These are phyloP conservation scores for Dicroscelio sp. DNA, from an alignment of 2,888 invertebrate genomes.

Conservation along the genomic window DNA sequence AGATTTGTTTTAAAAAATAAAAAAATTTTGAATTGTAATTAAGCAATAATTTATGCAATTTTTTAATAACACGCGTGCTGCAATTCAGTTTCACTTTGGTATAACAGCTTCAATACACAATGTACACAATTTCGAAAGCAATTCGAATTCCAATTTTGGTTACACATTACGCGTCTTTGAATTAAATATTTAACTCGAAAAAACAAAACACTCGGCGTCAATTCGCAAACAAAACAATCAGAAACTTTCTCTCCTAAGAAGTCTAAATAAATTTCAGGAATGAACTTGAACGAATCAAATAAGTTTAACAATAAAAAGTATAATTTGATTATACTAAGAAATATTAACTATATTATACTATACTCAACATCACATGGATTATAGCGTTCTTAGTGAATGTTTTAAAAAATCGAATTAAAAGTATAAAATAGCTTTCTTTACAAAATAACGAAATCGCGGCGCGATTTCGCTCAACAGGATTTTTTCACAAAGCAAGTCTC, in stretches of 20 bases:
- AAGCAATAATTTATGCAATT: conserved; percentile 60
- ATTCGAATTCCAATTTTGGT: conserved; percentile 13
- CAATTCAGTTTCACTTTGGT: conserved; percentile 76
- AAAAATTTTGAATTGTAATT: conserved; percentile 54
- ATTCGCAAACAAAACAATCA: conserved; percentile 61
- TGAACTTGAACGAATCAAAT: conserved; percentile 2
- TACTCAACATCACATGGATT: conserved; percentile 58
- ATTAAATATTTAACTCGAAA: conserved; percentile 20
- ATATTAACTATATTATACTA: conserved; percentile 32
- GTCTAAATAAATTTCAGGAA: background rate
- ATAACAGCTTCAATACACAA: conserved; percentile 74
- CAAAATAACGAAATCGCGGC: conserved; percentile 21
- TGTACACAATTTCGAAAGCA: conserved; percentile 68
- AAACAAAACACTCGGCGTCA: conserved; percentile 57
- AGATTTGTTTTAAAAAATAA: conserved; percentile 54
- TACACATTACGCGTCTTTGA: background rate
- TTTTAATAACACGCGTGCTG: conserved; percentile 48
- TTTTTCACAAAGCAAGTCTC: conserved; percentile 71
- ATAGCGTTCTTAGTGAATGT: conserved; percentile 21
- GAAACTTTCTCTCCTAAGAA: background rate
- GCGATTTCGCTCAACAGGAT: conserved; percentile 76
- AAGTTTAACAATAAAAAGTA: conserved; percentile 17
- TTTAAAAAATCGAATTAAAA: conserved; percentile 39
- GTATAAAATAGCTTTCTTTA: conserved; percentile 39
- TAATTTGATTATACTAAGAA: background rate